Base-by-base conservation (phyloP, 2,113 vertebrate genomes). In the Crotophaga sulcirostris region DNA sequence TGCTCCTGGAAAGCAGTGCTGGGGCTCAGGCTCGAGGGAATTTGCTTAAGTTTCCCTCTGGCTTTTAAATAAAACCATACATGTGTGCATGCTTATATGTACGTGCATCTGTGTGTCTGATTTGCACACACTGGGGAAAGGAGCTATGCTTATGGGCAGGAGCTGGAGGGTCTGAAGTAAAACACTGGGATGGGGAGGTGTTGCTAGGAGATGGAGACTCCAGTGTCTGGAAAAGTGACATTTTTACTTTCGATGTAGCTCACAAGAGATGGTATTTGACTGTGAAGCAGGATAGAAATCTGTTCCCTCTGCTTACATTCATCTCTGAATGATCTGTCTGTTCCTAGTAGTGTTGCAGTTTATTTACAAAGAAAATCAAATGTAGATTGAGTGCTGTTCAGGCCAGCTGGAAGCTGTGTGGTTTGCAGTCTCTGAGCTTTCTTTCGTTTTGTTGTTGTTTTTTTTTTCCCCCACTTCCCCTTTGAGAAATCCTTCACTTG, bases 141-240 rank as follows among this genome's bases (percentile, higher is more conserved):
- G 68, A 89, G 88, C 58, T 66, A 88, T 26, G 78, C 63, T 83
- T 38, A 8, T n/a, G 69, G 72, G 78, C 67, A 21, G 90, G 69
- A 91, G 70, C 70, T 72, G 79, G 24, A 86, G 89, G 75, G 86
- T 62, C 67, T 88, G 1, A 1, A 67, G 91, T 66, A 51, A 54
- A 36, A 72, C 2, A 6, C 78, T 84, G 89, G 78, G 67, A 29
- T 70, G 93, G 86, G 94, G 87, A 68, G 6, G 45, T 89, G 93
- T 96, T 96, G 95, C 96, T 97, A 96, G 89, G 95, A 95, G 93
- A 97, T 93, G 91, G 77, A 91, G 74, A 69, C 74, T 91, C 95
- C 88, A 7, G 80, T 7, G 72, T 86, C 89, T 96, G 94, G 69
- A 77, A 54, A 91, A 92, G 81, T 28, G 38, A 40, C 36, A 0